Conservation (phyloP, 2,797 vertebrate species). For the Neostethus bicornis region DNA sequence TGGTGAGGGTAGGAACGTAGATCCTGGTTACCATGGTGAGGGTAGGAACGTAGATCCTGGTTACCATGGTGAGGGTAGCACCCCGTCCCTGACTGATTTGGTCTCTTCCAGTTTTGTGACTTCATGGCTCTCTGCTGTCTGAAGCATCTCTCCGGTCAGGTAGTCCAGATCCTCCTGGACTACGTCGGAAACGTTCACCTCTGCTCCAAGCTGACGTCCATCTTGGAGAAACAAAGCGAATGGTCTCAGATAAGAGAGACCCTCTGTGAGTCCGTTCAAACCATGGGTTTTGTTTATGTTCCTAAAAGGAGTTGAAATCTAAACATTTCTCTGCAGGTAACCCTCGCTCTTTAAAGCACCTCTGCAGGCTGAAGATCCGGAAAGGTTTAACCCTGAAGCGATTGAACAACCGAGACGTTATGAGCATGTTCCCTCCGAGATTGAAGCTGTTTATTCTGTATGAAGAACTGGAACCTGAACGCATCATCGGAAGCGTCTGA, state of each 20-base stretch:
- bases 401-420: conserved; percentile 72
- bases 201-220: conserved; percentile 79
- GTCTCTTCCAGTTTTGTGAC: conserved; percentile 84
- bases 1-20: too few relatives aligned
- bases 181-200: conserved; percentile 81
- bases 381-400: conserved; percentile 78
- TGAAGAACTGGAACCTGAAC: conserved; percentile 80
- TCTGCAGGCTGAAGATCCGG: conserved; percentile 85
- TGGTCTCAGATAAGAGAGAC: conserved; percentile 83
- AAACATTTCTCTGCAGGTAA: conserved; percentile 74
- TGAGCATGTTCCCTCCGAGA: conserved; percentile 78
- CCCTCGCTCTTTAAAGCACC: conserved; percentile 82
- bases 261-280: conserved; percentile 71
- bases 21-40: too few relatives aligned
- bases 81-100: too few relatives aligned
- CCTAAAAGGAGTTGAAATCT: too few relatives aligned
- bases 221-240: conserved; percentile 80
- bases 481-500: too few relatives aligned
- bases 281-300: too few relatives aligned
- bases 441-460: conserved; percentile 83
- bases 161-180: conserved; percentile 82
- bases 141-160: conserved; percentile 79
- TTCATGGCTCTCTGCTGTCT: conserved; percentile 86
- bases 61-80: too few relatives aligned
- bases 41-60: too few relatives aligned